These are phyloP conservation scores for Cryptoprocta ferox DNA, from an alignment of 2,797 vertebrate genomes.

Conservation along the genomic window DNA sequence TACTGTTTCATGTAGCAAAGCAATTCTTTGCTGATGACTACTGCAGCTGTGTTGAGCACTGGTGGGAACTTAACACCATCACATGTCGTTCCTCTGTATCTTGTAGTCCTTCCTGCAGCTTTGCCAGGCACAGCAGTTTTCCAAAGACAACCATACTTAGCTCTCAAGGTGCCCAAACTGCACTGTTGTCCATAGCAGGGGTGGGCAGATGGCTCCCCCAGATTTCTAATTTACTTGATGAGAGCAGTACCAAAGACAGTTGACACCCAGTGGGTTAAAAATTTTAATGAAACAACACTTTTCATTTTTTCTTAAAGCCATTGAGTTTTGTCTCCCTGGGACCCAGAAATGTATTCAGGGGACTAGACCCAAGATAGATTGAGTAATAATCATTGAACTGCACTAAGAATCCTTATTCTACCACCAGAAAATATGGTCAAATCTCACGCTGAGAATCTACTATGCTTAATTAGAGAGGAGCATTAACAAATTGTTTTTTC, in stretches of 20 bases:
- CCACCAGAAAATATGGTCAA: not conserved
- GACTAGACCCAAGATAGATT: not conserved
- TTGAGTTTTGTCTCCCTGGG: not conserved
- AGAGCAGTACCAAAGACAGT: not conserved
- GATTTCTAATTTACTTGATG: not conserved
- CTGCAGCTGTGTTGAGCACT: not conserved
- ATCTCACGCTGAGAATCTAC: not conserved
- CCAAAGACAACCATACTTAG: not conserved
- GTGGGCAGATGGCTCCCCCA: not conserved
- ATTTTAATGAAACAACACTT: not conserved
- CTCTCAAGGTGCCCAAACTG: not conserved
- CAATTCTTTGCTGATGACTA: not conserved
- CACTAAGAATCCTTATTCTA: not conserved
- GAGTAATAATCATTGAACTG: not conserved
- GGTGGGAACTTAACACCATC: not conserved
- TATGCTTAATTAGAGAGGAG: slow-evolving; percentile 5
- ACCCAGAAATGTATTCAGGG: not conserved
- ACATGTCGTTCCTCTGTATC: not conserved
- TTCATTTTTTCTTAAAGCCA: not conserved
- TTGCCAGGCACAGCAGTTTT: not conserved
- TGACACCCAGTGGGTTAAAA: not conserved
- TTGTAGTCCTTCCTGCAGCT: not conserved
- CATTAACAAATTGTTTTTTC: not conserved
- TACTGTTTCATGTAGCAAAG: not conserved
- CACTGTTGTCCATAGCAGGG: not conserved